A percentile compares a stretch with the other conserved stretches of the same genome.
Conservation (phyloP, 2,888 invertebrate species). For the Strigamia maritima region DNA sequence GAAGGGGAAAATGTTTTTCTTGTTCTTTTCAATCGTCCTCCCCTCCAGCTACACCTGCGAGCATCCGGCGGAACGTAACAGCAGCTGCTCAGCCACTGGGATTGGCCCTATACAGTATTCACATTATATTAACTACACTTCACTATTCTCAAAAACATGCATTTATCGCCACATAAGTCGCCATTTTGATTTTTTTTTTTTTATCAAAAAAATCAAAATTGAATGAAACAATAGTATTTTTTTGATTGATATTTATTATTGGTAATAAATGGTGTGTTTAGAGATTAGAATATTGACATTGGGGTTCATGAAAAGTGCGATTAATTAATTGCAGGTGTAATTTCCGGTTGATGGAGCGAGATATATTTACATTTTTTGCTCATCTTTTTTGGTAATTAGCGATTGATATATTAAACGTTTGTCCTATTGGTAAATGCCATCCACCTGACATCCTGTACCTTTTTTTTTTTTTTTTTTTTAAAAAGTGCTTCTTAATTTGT, state of each 20-base stretch:
- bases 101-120: background rate
- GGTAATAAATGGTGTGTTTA: too few species aligned
- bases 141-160: background rate
- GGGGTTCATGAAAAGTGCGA: background rate
- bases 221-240: too few species aligned
- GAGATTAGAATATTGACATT: background rate
- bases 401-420: background rate
- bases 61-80: slow-evolving; percentile 6
- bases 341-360: background rate
- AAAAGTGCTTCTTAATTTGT: background rate
- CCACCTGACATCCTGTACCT: background rate
- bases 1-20: background rate
- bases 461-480: background rate
- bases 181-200: too few species aligned
- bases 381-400: background rate
- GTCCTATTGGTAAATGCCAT: background rate
- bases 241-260: too few species aligned
- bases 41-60: slow-evolving; percentile 22
- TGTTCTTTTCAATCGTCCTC: background rate
- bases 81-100: background rate
- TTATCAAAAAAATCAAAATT: too few species aligned
- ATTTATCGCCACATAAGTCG: background rate
- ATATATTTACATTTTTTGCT: background rate
- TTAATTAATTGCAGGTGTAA: background rate
- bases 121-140: too few species aligned